These are phyloP conservation scores for Cosmorhoe ocellata DNA, from an alignment of 2,888 invertebrate species.

Conservation along the genomic window DNA sequence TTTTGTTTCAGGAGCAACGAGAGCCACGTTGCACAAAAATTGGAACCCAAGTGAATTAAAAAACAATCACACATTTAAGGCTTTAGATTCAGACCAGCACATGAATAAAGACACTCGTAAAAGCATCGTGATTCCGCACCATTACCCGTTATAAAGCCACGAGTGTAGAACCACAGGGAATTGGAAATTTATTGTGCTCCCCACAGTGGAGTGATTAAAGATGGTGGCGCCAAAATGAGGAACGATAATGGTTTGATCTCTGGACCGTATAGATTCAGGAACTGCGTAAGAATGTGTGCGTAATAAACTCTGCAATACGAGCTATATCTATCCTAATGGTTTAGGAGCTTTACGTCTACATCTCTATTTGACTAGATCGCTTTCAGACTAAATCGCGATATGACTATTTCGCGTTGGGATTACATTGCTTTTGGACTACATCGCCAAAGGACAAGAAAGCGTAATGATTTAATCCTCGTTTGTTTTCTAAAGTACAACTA, in stretches of 20 bases:
- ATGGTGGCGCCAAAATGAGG: conserved; percentile 18
- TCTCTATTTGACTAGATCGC: too few relatives aligned
- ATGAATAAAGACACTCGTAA: conserved; percentile 9
- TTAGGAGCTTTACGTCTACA: too few relatives aligned
- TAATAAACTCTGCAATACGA: too few relatives aligned
- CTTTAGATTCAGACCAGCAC: not conserved
- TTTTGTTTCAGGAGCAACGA: too few relatives aligned
- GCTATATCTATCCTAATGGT: too few relatives aligned
- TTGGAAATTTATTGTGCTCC: conserved; percentile 14
- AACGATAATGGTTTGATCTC: conserved; percentile 19
- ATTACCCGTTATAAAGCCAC: conserved; percentile 8
- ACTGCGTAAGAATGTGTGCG: conserved; percentile 1
- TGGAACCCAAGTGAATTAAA: not conserved
- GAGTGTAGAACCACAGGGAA: conserved; percentile 9
- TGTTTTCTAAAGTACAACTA: too few relatives aligned
- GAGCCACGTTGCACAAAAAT: too few relatives aligned
- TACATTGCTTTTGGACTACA: too few relatives aligned
- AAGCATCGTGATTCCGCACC: conserved; percentile 11
- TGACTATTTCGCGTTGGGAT: too few relatives aligned
- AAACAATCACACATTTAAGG: conserved; percentile 1
- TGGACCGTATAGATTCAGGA: conserved; percentile 4
- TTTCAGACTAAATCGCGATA: too few relatives aligned
- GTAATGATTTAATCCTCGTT: too few relatives aligned
- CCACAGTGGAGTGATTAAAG: conserved; percentile 13
- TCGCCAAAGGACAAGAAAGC: too few relatives aligned